Base-by-base conservation (phyloP, 2,888 invertebrate genomes). In the Leucophora obtusa region DNA sequence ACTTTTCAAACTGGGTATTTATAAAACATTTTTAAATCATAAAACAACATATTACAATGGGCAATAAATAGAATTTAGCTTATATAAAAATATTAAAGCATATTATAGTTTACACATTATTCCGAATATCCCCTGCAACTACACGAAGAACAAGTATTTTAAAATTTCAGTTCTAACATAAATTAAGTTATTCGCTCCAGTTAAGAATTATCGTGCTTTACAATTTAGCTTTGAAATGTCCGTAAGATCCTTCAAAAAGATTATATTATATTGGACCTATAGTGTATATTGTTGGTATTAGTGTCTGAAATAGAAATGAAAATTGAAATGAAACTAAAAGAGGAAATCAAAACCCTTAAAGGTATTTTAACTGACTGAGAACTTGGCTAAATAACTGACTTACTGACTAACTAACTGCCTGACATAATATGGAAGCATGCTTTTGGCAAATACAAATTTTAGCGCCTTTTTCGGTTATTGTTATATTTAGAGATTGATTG, bases 1-100 rank as follows among this genome's bases (percentile, higher is more conserved):
- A 7, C 21, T 3, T 21, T 21, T 21, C 21, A 2, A 21, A 21
- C 4, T 21, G 21, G 21, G 21, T 21, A 21, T 21, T 21, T 21
- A 21, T 21, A 76, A 47, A 74, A 54, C 43, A 70, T 63, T 74
- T 71, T 75, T 50, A 80, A 82, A 78, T 80, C 74, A 80, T 74
- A 76, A 76, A 70, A 73, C 35, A 70, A 65, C 56, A 70, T 35
- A 72, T 17, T 76, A 79, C 47, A 82, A 82, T 47, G 62, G 56
- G 66, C 62, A 62, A 65, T 70, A 56, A 58, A 82, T 38, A 38
- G 1, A 38, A 38, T 38, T 38, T 38, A 11, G 38, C 1, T 38
- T 11, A 38, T 38, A 38, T 28, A 28, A 28, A 28, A 6, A 28
- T 28, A 7, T n/a, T n/a, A 7, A 28, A 28, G 4, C 6, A 28